Percentiles rank a stretch among this genome's conserved stretches.
Conservation (phyloP, 1,140 invertebrate species). For the Sycophaga agraensis region DNA sequence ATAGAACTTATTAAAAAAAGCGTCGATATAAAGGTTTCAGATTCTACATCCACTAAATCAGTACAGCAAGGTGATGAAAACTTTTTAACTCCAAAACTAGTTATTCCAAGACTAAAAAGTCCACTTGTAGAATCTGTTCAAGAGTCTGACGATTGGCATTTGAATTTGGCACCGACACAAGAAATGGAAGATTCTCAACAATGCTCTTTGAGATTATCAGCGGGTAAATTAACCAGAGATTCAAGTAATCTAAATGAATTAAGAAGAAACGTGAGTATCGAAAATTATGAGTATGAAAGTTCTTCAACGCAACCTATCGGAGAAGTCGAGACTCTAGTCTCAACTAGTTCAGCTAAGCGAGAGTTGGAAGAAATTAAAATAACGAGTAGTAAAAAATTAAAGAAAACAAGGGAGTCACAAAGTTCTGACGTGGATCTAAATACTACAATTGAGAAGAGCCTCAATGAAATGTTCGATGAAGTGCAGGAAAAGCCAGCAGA, state of each 20-base stretch:
- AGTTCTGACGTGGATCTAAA: constrained; percentile 21
- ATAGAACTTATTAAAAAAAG: too few relatives aligned
- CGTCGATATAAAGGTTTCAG: too few relatives aligned
- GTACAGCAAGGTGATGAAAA: too few relatives aligned
- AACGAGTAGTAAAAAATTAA: constrained; percentile 6
- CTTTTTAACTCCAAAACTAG: not conserved
- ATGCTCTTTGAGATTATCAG: too few relatives aligned
- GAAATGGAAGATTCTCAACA: too few relatives aligned
- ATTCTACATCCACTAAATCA: too few relatives aligned
- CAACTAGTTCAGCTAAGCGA: constrained; percentile 1
- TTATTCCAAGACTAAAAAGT: not conserved
- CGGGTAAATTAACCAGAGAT: not conserved
- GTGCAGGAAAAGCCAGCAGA: constrained; percentile 10
- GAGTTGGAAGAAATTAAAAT: not conserved
- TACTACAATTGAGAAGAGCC: constrained; percentile 35
- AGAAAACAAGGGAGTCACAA: not conserved
- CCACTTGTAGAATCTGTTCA: not conserved
- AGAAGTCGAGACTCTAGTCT: constrained; percentile 8
- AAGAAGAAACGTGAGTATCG: not conserved
- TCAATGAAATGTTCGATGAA: constrained; percentile 39
- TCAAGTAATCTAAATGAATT: constrained; percentile 2
- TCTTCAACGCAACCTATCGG: constrained; percentile 23
- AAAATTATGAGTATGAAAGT: not conserved
- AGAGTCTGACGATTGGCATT: not conserved
- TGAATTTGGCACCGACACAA: not conserved